Evolutionary conservation across 2,113 vertebrate genomes (phyloP), one percentile per base, ranked within the genome.

Genomic region (Tragulus kanchil): DNA sequence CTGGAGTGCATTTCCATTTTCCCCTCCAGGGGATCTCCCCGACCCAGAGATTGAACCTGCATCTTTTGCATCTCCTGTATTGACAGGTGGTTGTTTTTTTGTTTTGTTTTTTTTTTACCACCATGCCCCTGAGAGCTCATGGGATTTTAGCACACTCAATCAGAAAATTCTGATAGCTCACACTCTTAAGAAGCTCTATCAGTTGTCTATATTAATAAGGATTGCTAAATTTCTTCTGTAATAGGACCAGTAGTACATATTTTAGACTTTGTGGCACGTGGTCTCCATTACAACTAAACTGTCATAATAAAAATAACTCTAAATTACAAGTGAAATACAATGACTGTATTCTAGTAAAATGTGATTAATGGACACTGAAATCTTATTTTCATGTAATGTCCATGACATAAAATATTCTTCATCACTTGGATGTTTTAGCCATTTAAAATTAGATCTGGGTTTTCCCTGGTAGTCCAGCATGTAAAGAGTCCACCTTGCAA

Each of bases 341-440:
- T 64, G 65, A 2, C n/a, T 59, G 16, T 71, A 52, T 52, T 75
- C 28, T 25, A 64, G 67, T 67, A 85, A 31, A 77, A 15, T 45
- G 48, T 61, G 19, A 89, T 45, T 69, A 78, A 50, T 36, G 6
- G 28, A 25, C 8, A 81, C 6, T 71, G 48, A 64, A 56, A 67
- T 86, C 85, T 88, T 73, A 93, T 78, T 77, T 96, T 86, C 28
- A 62, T 89, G 7, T 83, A 50, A 84, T 54, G 77, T 85, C 11
- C 23, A 36, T 62, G 13, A 28, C 56, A 84, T 50, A 28, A 95
- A 84, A 81, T 62, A 62, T 12, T 50, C 26, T 52, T 85, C 19
- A 16, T 52, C 9, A 14, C 59, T 62, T 64, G 25, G 61, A 86
- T 82, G 31, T 64, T 89, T 88, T 90, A 87, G 78, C 36, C 36